Evolutionary conservation across 2,797 vertebrate species (phyloP).

Genomic region (Cichlasoma orientale): DNA sequence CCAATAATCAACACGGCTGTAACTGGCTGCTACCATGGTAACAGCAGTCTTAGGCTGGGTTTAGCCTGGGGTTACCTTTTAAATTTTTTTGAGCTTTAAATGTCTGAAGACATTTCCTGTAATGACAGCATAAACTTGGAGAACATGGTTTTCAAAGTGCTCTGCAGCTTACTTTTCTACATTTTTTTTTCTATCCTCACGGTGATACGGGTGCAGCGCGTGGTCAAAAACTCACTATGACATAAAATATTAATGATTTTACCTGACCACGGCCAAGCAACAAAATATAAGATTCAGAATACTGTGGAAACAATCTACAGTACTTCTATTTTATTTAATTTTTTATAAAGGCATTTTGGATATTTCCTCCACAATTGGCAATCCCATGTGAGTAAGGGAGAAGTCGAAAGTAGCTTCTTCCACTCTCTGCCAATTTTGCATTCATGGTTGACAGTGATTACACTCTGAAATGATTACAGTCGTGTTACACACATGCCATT

Average conservation of each 20-base stretch:
- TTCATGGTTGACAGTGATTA: neutral
- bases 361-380: neutral
- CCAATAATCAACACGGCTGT: neutral
- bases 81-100: neutral
- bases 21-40: neutral
- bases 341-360: neutral
- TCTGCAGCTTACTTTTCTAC: neutral
- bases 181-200: neutral
- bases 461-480: conserved; percentile 27
- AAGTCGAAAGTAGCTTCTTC: neutral
- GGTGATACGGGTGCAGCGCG: neutral
- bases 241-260: conserved; percentile 9
- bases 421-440: neutral
- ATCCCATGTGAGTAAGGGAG: neutral
- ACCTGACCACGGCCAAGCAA: neutral
- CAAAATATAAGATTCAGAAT: neutral
- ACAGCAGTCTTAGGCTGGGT: neutral
- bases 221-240: neutral
- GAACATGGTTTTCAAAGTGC: neutral
- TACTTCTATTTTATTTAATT: neutral
- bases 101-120: neutral
- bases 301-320: neutral
- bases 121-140: neutral
- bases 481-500: conserved; percentile 37
- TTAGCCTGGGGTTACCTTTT: neutral